phyloP scores from a whole-genome alignment of 1,140 invertebrate species.

The Heliothis subflexa region DNA sequence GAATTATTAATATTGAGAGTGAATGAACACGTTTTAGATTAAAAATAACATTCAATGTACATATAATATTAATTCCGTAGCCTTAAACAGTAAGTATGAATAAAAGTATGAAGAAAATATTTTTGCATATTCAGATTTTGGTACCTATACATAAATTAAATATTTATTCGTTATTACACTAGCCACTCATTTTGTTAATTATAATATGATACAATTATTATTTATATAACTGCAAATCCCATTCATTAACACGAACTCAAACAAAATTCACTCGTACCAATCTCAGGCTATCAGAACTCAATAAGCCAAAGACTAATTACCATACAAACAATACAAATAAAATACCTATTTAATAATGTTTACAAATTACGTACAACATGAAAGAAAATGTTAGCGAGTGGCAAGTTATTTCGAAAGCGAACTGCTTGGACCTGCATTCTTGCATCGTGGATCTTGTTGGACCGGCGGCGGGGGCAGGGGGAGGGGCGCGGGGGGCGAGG shows the following conservation, averaged over 20 bases:
- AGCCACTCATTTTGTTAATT: neutral
- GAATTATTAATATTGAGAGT: too few relatives aligned
- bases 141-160: too few relatives aligned
- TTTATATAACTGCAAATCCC: too few relatives aligned
- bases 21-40: neutral
- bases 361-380: constrained; percentile 20
- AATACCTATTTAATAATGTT: constrained; percentile 1
- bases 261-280: neutral
- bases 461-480: constrained; percentile 64
- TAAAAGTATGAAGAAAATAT: too few relatives aligned
- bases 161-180: neutral
- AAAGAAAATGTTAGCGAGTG: constrained; percentile 56
- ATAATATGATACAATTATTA: too few relatives aligned
- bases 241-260: neutral
- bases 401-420: constrained; percentile 70
- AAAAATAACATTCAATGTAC: neutral
- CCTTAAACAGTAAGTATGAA: too few relatives aligned
- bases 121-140: too few relatives aligned
- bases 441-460: constrained; percentile 69
- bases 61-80: too few relatives aligned
- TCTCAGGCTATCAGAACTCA: neutral
- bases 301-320: neutral
- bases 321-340: neutral
- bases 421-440: constrained; percentile 57
- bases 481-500: constrained; percentile 24